A percentile compares a stretch with the other conserved stretches of the same genome.
Evolutionary conservation across 2,113 vertebrate genomes (phyloP).

Genomic region (Anas platyrhynchos): DNA sequence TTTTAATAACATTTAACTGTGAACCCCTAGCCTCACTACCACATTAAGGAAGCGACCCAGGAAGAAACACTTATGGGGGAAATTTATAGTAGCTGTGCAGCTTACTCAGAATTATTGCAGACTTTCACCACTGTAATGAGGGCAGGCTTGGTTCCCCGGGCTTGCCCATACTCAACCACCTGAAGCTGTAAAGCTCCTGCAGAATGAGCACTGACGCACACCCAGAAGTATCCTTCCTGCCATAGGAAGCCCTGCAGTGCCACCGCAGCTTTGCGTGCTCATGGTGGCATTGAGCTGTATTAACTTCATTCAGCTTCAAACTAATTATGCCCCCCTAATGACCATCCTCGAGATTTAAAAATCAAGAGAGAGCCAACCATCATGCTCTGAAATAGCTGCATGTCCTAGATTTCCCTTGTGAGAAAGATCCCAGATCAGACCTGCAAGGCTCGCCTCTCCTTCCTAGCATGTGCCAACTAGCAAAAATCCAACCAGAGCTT

Average conservation of each 20-base stretch:
- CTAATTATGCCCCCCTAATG: not conserved
- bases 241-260: not conserved
- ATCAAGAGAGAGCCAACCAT: not conserved
- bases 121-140: not conserved
- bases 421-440: not conserved
- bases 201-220: not conserved
- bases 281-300: not conserved
- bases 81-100: not conserved
- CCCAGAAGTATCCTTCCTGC: not conserved
- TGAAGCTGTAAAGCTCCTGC: not conserved
- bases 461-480: not conserved
- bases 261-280: not conserved
- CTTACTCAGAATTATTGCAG: not conserved
- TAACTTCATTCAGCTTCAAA: not conserved
- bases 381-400: not conserved
- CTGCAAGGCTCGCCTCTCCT: not conserved
- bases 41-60: not conserved
- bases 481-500: not conserved
- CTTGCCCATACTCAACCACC: not conserved
- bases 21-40: not conserved
- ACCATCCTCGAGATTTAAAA: not conserved
- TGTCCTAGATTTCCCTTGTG: not conserved
- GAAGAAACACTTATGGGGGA: not conserved
- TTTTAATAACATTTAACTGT: slow-evolving; percentile 52
- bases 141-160: not conserved